These are phyloP conservation scores for Agelastica alni DNA, from an alignment of 2,888 invertebrate species.

Conservation along the genomic window DNA sequence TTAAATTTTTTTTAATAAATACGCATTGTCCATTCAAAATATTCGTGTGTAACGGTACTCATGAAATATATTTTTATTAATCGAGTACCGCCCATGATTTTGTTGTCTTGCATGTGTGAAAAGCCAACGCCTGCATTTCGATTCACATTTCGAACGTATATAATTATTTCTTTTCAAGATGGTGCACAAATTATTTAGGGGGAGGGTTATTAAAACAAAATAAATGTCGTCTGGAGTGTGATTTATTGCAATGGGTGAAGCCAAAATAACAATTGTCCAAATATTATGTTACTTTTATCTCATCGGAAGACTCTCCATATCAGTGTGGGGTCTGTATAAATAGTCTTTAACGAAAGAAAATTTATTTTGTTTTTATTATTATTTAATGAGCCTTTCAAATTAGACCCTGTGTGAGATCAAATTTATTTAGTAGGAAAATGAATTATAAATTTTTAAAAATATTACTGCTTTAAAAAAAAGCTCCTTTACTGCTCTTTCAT, in stretches of 20 bases:
- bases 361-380: too few relatives aligned
- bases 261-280: conserved; percentile 3
- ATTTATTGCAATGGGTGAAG: neutral
- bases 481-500: too few relatives aligned
- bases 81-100: conserved; percentile 1
- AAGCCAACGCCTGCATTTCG: conserved; percentile 1
- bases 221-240: conserved; percentile 1
- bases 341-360: too few relatives aligned
- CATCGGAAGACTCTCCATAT: neutral
- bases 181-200: neutral
- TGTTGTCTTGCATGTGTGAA: conserved; percentile 8
- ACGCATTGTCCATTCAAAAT: neutral
- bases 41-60: neutral
- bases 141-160: neutral
- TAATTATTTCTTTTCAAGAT: conserved; percentile 7
- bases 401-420: too few relatives aligned
- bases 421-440: too few relatives aligned
- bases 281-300: neutral
- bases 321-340: conserved; percentile 1
- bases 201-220: conserved; percentile 9
- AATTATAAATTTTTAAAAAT: too few relatives aligned
- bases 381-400: too few relatives aligned
- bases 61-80: neutral
- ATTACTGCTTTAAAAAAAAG: too few relatives aligned
- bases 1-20: too few relatives aligned